A percentile compares a stretch with the other conserved stretches of the same genome.
These are phyloP conservation scores for Drosophila parvula DNA, from an alignment of 1,140 invertebrate genomes.

Conservation along the genomic window DNA sequence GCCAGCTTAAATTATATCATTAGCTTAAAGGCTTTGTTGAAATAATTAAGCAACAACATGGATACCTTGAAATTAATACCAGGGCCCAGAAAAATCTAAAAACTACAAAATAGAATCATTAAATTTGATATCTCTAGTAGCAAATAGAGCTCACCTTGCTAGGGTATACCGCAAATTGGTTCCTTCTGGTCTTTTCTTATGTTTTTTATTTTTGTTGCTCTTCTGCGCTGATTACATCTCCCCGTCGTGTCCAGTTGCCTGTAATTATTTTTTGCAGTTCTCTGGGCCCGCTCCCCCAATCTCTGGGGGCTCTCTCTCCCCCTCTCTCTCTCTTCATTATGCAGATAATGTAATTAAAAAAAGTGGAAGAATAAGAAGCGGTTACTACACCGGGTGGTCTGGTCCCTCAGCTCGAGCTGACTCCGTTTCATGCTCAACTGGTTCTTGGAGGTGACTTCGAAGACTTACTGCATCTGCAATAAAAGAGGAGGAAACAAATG, in stretches of 20 bases:
- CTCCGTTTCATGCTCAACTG: slow-evolving; percentile 42
- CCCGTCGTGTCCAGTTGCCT: slow-evolving; percentile 57
- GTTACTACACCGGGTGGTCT: slow-evolving; percentile 36
- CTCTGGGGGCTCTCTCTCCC: slow-evolving; percentile 35
- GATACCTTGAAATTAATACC: background rate
- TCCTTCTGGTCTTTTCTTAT: slow-evolving; percentile 3
- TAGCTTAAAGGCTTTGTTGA: background rate
- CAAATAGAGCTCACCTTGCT: background rate
- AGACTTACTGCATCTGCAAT: slow-evolving; percentile 8
- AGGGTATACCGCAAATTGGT: slow-evolving; percentile 16
- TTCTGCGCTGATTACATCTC: slow-evolving; percentile 72
- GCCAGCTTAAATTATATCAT: rapidly evolving
- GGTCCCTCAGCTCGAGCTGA: slow-evolving; percentile 16
- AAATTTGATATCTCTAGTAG: background rate
- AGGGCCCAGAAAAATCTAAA: too few relatives aligned
- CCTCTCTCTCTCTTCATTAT: slow-evolving; percentile 63
- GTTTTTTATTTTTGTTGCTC: slow-evolving; percentile 2
- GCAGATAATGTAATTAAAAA: slow-evolving; percentile 80
- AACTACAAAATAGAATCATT: background rate
- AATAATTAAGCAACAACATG: background rate
- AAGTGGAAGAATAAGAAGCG: slow-evolving; percentile 43
- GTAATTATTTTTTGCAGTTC: slow-evolving; percentile 71
- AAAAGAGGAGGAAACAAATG: background rate
- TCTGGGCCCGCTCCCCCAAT: slow-evolving; percentile 28
- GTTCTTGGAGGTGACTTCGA: slow-evolving; percentile 12